Conservation (phyloP, 1,140 invertebrate species). For the Rhopalosiphum padi region DNA sequence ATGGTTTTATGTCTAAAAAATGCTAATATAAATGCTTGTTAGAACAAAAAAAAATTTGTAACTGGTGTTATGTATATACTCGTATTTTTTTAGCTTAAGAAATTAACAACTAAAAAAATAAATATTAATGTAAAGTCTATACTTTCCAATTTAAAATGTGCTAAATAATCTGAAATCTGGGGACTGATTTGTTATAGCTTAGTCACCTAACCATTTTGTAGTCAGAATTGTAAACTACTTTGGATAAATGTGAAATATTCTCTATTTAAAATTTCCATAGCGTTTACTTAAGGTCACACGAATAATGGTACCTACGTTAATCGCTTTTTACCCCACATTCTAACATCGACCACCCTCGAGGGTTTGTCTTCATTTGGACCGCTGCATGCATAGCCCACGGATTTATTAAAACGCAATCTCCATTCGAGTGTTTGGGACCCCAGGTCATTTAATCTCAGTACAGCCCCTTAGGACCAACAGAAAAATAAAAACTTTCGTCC, state of each 20-base stretch:
- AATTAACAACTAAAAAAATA: background rate
- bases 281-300: conserved; percentile 9
- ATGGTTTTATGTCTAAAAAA: too few relatives aligned
- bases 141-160: background rate
- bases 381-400: conserved; percentile 10
- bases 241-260: conserved; percentile 14
- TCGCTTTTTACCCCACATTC: conserved; percentile 34
- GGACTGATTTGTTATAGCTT: background rate
- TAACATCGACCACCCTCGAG: background rate
- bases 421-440: conserved; percentile 32
- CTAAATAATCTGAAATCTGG: background rate
- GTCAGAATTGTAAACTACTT: background rate
- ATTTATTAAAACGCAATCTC: conserved; percentile 54
- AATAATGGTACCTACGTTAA: conserved; percentile 16
- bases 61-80: too few relatives aligned
- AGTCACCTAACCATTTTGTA: background rate
- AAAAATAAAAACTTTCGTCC: conserved; percentile 55
- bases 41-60: too few relatives aligned
- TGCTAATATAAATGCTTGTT: too few relatives aligned
- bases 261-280: background rate
- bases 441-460: conserved; percentile 12
- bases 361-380: conserved; percentile 7
- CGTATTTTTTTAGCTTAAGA: too few relatives aligned
- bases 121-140: background rate
- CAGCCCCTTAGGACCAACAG: conserved; percentile 19